These are phyloP conservation scores for Hirtodrosophila cameraria DNA, from an alignment of 2,888 invertebrate genomes.

Conservation along the genomic window DNA sequence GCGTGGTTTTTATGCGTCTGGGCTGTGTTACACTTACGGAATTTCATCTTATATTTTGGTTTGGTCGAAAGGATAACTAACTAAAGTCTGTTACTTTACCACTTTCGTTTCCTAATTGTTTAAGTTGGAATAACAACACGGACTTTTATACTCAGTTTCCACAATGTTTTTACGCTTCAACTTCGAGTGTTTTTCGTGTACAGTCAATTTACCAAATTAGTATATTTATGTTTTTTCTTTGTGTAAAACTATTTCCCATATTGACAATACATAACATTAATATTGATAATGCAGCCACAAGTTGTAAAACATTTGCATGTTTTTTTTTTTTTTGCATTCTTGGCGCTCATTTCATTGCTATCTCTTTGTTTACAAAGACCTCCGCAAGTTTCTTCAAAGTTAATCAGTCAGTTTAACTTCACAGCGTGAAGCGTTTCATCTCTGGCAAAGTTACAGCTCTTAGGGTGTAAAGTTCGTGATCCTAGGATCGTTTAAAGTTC, in stretches of 20 bases:
- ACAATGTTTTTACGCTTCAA: background rate
- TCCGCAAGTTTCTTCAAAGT: background rate
- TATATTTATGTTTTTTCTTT: background rate
- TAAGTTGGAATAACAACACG: constrained; percentile 1
- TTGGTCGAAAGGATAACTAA: constrained; percentile 53
- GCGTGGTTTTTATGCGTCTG: background rate
- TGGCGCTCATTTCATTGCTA: background rate
- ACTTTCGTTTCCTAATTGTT: constrained; percentile 32
- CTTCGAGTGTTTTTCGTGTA: constrained; percentile 26
- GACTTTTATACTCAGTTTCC: constrained; percentile 53
- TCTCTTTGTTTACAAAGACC: constrained; percentile 7
- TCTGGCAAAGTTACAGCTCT: no score
- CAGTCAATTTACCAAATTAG: constrained; percentile 34
- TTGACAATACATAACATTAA: constrained; percentile 17
- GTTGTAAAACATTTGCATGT: constrained; percentile 27
- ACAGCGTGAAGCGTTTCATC: no score
- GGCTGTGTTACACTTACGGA: constrained; percentile 47
- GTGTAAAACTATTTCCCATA: constrained; percentile 5
- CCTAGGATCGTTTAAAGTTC: no score
- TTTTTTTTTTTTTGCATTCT: background rate
- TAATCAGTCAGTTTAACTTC: background rate
- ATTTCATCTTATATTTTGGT: constrained; percentile 44
- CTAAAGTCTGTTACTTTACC: constrained; percentile 47
- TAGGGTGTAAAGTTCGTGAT: no score
- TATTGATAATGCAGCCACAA: constrained; percentile 19